Evolutionary conservation across 2,797 vertebrate species (phyloP), one percentile per base, ranked within the genome.

Genomic region (Cyprinella venusta): DNA sequence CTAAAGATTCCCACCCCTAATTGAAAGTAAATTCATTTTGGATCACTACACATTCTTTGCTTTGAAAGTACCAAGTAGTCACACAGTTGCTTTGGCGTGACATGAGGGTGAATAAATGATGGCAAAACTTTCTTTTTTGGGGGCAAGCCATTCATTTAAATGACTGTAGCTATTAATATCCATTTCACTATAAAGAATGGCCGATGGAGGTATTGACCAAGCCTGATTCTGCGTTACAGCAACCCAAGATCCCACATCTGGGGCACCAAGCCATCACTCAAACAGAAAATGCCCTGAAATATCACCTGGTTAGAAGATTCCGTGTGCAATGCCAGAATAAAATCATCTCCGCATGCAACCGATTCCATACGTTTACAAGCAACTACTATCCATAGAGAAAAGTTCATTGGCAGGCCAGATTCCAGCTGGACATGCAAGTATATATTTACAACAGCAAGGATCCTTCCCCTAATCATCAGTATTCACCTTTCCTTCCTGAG

Each of bases 371-470:
- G 94, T 93, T 71, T 87, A 95, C 93, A 96, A 94, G 93, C 95
- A 92, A 91, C 92, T 92, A 92, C 94, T 94, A 94, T 90, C 89
- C 90, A 91, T 67, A 68, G 93, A 93, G 90, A 94, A 94, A 93
- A 90, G 90, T 92, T 94, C 93, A 95, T 95, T 95, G 95, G 95
- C 95, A 96, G 94, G 95, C 95, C 96, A 96, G 95, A 95, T 95
- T 96, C 95, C 96, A 96, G 96, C 96, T 96, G 96, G 94, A 96
- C 97, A 96, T 97, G 96, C 96, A 96, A 85, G 87, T 94, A 93
- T 45, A 91, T 95, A 95, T 95, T 90, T 94, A 94, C 94, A 95
- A 93, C 72, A 86, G 80, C 91, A 88, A 84, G 40, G n/a, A 69
- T 48, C 40, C 30, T 68, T 74, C 64, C 79, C 36, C 36, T 78